Evolutionary conservation across 2,113 vertebrate genomes (phyloP).

Genomic region (Sakesphorus luctuosus): DNA sequence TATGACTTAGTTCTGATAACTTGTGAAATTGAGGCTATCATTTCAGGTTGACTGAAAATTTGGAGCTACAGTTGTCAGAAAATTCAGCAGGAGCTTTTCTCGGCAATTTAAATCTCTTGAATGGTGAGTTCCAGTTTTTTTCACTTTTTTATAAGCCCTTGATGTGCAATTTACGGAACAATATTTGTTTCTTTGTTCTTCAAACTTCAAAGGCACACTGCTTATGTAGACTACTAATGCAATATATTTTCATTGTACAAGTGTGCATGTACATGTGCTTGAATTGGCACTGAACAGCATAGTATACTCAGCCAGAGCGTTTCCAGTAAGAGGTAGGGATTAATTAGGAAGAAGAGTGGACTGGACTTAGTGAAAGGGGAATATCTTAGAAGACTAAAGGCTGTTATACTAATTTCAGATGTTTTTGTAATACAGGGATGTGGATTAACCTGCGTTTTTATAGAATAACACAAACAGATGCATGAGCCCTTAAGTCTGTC

Average conservation of each 20-base stretch:
- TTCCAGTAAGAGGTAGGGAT: neutral
- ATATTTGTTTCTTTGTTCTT: neutral
- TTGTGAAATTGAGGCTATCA: neutral
- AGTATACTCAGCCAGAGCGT: neutral
- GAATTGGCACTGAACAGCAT: neutral
- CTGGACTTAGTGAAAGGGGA: neutral
- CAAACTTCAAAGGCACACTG: neutral
- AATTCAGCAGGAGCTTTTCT: neutral
- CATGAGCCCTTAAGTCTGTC: neutral
- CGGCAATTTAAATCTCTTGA: neutral
- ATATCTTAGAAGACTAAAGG: neutral
- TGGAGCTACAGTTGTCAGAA: neutral
- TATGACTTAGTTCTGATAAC: neutral
- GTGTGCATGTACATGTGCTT: neutral
- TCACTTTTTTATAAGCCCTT: neutral
- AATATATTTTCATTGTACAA: neutral
- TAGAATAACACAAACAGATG: neutral
- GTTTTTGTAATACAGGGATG: neutral
- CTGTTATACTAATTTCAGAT: neutral
- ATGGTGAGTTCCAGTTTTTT: constrained; percentile 45
- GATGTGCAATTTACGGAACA: neutral
- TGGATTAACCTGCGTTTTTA: neutral
- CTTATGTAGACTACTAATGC: neutral
- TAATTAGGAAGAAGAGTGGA: neutral
- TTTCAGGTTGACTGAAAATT: constrained; percentile 63